Evolutionary conservation across 2,888 invertebrate genomes (phyloP), one percentile per base, ranked within the genome.

Genomic region (Rugalucina vietnamica): DNA sequence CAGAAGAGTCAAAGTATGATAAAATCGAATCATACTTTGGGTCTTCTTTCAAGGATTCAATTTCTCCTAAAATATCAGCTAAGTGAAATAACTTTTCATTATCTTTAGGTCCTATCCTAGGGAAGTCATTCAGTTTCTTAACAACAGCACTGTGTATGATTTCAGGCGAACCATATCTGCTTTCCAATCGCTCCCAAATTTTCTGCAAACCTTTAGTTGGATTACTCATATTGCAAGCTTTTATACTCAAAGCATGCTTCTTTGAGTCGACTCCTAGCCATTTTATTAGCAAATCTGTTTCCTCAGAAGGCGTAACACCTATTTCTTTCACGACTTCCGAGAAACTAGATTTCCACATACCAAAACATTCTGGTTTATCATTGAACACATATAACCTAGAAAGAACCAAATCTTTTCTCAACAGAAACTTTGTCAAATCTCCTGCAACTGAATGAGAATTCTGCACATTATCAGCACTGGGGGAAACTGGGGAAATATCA

Each of bases 1-100:
- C 32, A 27, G 89, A 83, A 1, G 86, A 79, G 37, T 90, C 85
- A 65, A 79, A 86, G 57, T 86, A 89, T 14, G 83, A 70, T 24
- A 90, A 74, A 4, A 81, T 32, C 1, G 77, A 1, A 0, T 39
- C 50, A 60, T 81, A 89, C 21, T 75, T 79, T 0, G 69, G 76
- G 27, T 88, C 73, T 43, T 76, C 65, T 49, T 88, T 86, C 39
- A 84, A 12, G 1, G 77, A 65, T 60, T 90, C 76, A 29, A 85
- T 82, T 71, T 86, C 85, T 24, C 54, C 70, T 21, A 88, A 57
- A 54, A 82, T 78, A 49, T 87, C 85, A 10, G 72, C 21, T 34
- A 85, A 76, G 4, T 88, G 85, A 75, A 86, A 86, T 18, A 84
- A 37, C 37, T 81, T 80, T 21, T 60, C 76, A 43, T 60, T 54